Evolutionary conservation across 2,797 vertebrate species (phyloP).

Genomic region (Esox lucius): DNA sequence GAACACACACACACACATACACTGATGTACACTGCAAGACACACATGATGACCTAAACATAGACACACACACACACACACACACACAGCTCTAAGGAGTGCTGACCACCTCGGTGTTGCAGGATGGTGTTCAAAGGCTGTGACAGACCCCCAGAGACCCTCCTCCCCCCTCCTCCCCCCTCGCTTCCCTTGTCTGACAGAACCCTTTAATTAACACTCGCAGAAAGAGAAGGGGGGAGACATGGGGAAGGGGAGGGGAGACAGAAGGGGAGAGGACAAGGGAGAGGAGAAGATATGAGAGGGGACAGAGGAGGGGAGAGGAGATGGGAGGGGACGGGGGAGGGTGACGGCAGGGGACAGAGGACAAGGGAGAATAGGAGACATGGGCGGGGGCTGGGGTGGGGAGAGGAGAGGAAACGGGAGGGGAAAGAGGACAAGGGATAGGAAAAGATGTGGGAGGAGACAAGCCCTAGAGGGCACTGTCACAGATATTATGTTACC

Average conservation of each 20-base stretch:
- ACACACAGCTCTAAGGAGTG: background rate
- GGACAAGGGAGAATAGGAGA: background rate
- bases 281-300: background rate
- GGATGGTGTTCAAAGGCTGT: conserved; percentile 2
- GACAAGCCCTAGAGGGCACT: background rate
- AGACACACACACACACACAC: background rate
- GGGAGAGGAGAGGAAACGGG: background rate
- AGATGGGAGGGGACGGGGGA: background rate
- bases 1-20: background rate
- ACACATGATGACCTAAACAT: background rate
- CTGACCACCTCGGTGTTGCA: background rate
- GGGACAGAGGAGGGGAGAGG: too few relatives aligned
- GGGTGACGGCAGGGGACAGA: background rate
- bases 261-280: background rate
- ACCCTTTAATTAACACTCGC: background rate
- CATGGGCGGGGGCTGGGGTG: background rate
- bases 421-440: background rate
- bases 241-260: background rate
- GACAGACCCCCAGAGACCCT: background rate
- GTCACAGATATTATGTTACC: too few relatives aligned
- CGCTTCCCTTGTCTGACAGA: background rate
- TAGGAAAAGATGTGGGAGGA: conserved; percentile 27
- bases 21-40: background rate
- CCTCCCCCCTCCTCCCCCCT: background rate
- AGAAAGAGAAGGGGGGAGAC: too few relatives aligned